Evolutionary conservation across 2,113 vertebrate species (phyloP).

Genomic region (Apus apus): DNA sequence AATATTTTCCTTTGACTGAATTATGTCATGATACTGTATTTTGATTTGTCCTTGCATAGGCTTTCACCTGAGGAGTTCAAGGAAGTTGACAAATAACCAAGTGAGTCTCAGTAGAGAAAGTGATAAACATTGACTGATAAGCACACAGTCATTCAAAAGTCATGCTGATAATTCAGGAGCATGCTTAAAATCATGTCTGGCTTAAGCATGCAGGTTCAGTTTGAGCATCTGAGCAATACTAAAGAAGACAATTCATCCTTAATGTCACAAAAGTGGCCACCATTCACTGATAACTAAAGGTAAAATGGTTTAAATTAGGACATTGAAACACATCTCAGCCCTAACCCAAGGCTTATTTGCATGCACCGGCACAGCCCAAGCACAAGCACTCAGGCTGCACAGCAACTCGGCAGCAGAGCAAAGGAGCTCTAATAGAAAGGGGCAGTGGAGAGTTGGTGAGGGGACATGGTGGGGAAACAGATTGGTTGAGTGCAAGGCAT

Average conservation of each 20-base stretch:
- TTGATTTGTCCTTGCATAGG: neutral
- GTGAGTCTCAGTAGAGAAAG: neutral
- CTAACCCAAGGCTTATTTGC: neutral
- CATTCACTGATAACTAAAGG: neutral
- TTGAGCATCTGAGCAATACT: neutral
- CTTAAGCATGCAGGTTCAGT: neutral
- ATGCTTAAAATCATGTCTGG: neutral
- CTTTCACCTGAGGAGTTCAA: neutral
- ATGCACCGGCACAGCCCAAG: neutral
- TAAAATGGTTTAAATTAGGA: neutral
- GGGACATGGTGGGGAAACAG: rapidly evolving
- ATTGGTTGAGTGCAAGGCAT: neutral
- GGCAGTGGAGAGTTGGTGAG: neutral
- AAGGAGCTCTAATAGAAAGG: neutral
- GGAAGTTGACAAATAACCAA: neutral
- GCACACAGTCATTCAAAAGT: neutral
- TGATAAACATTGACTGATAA: neutral
- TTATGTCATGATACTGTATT: neutral
- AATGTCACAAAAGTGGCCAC: neutral
- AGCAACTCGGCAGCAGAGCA: neutral
- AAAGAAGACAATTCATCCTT: neutral
- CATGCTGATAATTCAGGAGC: neutral
- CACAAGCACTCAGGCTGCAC: neutral
- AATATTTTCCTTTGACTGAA: neutral
- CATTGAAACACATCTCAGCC: neutral